A percentile compares a stretch with the other conserved stretches of the same genome.
Conservation (phyloP, 2,888 invertebrate genomes). For the Lacanobia oleracea region DNA sequence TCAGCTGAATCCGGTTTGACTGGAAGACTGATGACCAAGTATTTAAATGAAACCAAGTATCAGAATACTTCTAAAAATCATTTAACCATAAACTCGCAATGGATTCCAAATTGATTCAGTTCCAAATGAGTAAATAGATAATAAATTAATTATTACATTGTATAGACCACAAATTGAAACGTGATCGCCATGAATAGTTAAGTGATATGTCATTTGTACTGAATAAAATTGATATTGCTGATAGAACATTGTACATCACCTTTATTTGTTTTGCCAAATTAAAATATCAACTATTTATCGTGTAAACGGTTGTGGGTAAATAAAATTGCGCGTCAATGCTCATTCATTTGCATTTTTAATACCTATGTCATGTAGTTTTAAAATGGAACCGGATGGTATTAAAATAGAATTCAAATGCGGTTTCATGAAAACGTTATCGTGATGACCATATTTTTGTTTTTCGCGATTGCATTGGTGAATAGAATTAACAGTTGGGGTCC, state of each 20-base stretch:
- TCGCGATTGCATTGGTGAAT: slow-evolving; percentile 11
- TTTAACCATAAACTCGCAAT: slow-evolving; percentile 34
- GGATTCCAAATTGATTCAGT: slow-evolving; percentile 53
- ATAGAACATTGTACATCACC: slow-evolving; percentile 53
- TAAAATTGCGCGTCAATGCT: slow-evolving; percentile 48
- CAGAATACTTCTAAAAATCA: slow-evolving; percentile 27
- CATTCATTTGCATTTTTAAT: slow-evolving; percentile 60
- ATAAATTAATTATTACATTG: slow-evolving; percentile 74
- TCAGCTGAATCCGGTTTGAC: no score
- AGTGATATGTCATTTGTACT: slow-evolving; percentile 75
- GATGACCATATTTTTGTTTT: slow-evolving; percentile 7
- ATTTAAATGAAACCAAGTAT: background rate
- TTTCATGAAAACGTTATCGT: slow-evolving; percentile 22
- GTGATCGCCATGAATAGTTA: slow-evolving; percentile 74
- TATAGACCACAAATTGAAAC: slow-evolving; percentile 77
- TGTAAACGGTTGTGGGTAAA: slow-evolving; percentile 48
- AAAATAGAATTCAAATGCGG: slow-evolving; percentile 37
- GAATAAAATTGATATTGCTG: slow-evolving; percentile 70
- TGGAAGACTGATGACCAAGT: no score
- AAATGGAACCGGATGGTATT: slow-evolving; percentile 19
- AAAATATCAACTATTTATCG: slow-evolving; percentile 57
- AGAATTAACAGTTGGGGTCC: slow-evolving; percentile 20
- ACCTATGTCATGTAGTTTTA: slow-evolving; percentile 34
- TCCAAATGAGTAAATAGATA: slow-evolving; percentile 69
- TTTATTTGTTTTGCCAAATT: slow-evolving; percentile 64